Percentiles rank a stretch among this genome's conserved stretches.
These are phyloP conservation scores for Ctenopoma kingsleyae DNA, from an alignment of 2,797 vertebrate genomes.

Conservation along the genomic window DNA sequence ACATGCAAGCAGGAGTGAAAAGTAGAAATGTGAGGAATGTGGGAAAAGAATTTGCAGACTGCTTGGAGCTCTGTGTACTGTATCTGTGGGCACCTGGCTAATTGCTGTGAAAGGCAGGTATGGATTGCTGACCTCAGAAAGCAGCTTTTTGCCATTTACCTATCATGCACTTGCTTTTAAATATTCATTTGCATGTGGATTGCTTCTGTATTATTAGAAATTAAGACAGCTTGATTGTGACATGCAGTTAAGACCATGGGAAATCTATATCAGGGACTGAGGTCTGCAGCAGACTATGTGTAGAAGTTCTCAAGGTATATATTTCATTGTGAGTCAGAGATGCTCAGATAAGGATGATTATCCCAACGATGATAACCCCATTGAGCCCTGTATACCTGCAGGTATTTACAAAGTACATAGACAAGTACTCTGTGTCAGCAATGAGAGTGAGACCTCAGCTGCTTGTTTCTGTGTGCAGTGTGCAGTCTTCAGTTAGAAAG, in stretches of 20 bases:
- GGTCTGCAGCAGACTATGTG: not conserved
- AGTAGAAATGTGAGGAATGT: constrained; percentile 7
- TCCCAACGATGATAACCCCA: too few relatives aligned
- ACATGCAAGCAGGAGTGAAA: not conserved
- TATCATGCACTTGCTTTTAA: not conserved
- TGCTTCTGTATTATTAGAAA: not conserved
- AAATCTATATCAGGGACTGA: not conserved
- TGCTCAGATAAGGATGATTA: too few relatives aligned
- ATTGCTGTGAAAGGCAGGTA: constrained; percentile 17
- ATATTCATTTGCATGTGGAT: not conserved
- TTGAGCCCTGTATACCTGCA: not conserved
- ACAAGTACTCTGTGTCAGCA: constrained; percentile 5
- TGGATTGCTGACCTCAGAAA: not conserved
- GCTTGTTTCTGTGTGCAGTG: not conserved
- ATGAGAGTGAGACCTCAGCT: constrained; percentile 1
- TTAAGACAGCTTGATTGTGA: not conserved
- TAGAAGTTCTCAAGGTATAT: constrained; percentile 1
- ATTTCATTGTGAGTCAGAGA: not conserved
- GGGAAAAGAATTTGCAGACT: not conserved
- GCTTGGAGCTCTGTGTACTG: constrained; percentile 1
- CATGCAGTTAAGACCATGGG: not conserved
- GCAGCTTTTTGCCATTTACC: not conserved
- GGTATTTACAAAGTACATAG: not conserved
- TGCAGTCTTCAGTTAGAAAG: not conserved
- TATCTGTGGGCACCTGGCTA: constrained; percentile 17